Evolutionary conservation across 2,888 invertebrate genomes (phyloP), one percentile per base, ranked within the genome.

Genomic region (Cosmopolites sordidus): DNA sequence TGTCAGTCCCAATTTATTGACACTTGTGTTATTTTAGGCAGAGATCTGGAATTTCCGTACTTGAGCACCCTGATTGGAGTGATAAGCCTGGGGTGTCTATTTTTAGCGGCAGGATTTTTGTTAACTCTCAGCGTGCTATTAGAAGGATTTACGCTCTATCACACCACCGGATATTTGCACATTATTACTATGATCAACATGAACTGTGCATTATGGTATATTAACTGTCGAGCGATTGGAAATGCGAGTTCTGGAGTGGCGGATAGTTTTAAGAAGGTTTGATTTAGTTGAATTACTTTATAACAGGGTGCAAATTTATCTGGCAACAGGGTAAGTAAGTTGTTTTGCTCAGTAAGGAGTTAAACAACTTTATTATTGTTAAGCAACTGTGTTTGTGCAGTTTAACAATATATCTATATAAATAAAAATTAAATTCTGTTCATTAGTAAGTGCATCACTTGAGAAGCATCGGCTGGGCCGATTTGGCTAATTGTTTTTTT

Each of bases 201-300:
- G 85, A 84, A 84, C 66, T 83, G 83, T 56, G 83, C 84, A 0
- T 73, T 85, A 1, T 84, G 84, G 84, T 84, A 83, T 62, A 84
- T 84, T 48, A 85, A 84, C 66, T 83, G 83, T 54, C 77, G 80
- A 63, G 84, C 81, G 1, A 82, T 84, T 51, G 82, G 81, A 64
- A 79, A 81, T 37, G 84, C 84, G 0, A 74, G 74, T 56, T 64
- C 66, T 46, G 69, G 70, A 2, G 61, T 74, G 12, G 73, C 73
- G 1, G 67, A 71, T 9, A 70, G 67, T 61, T 73, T 75, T 60
- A 67, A 71, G 54, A 60, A 63, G 62, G 74, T 73, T 33, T 33
- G 22, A 22, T 22, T n/a, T n/a, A n/a, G n/a, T n/a, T n/a, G n/a
- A n/a, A n/a, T n/a, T n/a, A n/a, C n/a, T n/a, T n/a, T n/a, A n/a